Conservation (phyloP, 2,113 vertebrate genomes). For the Oplegnathus fasciatus region DNA sequence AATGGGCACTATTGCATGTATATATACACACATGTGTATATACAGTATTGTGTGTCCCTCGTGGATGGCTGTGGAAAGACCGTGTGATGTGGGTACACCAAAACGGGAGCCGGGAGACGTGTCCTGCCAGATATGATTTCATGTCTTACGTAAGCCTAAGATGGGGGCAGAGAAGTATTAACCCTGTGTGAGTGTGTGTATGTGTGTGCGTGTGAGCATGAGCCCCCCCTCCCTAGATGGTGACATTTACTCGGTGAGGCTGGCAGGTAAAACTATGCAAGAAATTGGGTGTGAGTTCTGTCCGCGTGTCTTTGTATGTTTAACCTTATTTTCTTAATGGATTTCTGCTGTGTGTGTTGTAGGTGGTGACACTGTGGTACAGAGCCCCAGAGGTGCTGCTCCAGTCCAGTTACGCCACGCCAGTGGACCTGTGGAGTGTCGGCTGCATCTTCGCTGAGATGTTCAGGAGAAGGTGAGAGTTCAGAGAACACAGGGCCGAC, state of each 20-base stretch:
- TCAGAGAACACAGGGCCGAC: neutral
- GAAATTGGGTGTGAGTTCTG: neutral
- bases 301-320: conserved; percentile 14
- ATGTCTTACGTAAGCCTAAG: conserved; percentile 72
- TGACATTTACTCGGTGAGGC: conserved; percentile 32
- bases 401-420: conserved; percentile 98
- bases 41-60: conserved; percentile 40
- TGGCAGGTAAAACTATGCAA: conserved; percentile 12
- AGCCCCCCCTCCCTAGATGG: neutral
- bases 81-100: conserved; percentile 70
- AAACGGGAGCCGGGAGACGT: conserved; percentile 60
- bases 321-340: neutral
- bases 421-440: conserved; percentile 98
- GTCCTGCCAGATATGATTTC: conserved; percentile 81
- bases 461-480: conserved; percentile 96
- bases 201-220: conserved; percentile 17
- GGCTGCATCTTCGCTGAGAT: conserved; percentile 99
- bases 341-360: conserved; percentile 43
- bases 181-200: conserved; percentile 30
- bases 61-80: conserved; percentile 69
- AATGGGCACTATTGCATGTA: neutral
- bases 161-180: conserved; percentile 65
- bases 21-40: neutral
- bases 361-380: conserved; percentile 99
- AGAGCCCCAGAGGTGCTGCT: conserved; percentile 97